Percentiles rank a stretch among this genome's conserved stretches.
Conservation (phyloP, 2,888 invertebrate genomes). For the Nemotelus nigrinus region DNA sequence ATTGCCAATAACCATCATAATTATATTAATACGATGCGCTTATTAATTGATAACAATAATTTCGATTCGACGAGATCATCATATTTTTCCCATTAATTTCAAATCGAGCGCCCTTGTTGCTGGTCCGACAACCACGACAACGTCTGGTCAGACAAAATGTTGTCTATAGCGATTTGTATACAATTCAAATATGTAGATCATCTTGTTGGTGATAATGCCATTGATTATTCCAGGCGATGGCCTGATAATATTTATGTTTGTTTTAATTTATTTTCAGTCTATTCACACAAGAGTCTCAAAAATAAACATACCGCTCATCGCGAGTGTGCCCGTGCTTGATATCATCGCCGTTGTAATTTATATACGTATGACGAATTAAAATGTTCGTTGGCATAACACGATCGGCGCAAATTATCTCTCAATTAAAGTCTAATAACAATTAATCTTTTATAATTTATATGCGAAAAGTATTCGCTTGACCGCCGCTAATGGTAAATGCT, state of each 20-base stretch:
- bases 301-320: slow-evolving; percentile 8
- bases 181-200: too few species aligned
- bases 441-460: slow-evolving; percentile 55
- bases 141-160: too few species aligned
- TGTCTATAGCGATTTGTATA: too few species aligned
- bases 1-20: slow-evolving; percentile 21
- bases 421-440: slow-evolving; percentile 57
- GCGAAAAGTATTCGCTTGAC: slow-evolving; percentile 49
- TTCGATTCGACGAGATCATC: too few species aligned
- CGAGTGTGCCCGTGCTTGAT: neutral
- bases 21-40: neutral
- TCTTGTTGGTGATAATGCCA: too few species aligned
- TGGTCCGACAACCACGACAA: too few species aligned
- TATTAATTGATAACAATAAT: slow-evolving; percentile 2
- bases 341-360: slow-evolving; percentile 3
- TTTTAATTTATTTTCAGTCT: slow-evolving; percentile 31
- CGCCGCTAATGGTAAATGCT: slow-evolving; percentile 17
- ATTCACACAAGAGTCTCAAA: slow-evolving; percentile 34
- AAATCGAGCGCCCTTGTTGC: too few species aligned
- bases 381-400: slow-evolving; percentile 42
- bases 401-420: slow-evolving; percentile 48
- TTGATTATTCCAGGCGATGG: too few species aligned
- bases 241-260: neutral
- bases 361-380: slow-evolving; percentile 30
- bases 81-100: neutral